Conservation (phyloP, 2,888 invertebrate genomes). For the Maniola hyperantus region DNA sequence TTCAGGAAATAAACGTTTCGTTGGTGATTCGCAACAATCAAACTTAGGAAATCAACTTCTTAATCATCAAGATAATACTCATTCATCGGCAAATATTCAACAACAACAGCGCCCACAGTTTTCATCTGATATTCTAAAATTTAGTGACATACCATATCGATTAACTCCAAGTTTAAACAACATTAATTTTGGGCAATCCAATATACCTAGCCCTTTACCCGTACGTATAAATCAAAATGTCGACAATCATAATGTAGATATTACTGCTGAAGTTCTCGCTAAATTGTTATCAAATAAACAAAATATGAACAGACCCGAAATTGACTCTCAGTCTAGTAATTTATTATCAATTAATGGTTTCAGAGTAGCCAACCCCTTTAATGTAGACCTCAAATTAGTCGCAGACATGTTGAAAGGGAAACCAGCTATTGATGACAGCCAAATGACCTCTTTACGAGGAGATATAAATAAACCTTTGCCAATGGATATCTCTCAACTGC, state of each 20-base stretch:
- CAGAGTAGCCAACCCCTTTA: constrained; percentile 79
- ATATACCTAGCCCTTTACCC: constrained; percentile 64
- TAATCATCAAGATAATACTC: constrained; percentile 57
- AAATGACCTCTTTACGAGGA: constrained; percentile 60
- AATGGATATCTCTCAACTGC: constrained; percentile 66
- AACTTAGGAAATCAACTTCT: constrained; percentile 53
- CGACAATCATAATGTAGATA: constrained; percentile 71
- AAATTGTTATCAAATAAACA: constrained; percentile 67
- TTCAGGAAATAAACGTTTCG: constrained; percentile 51
- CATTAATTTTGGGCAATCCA: constrained; percentile 61
- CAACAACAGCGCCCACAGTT: constrained; percentile 56
- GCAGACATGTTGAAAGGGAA: constrained; percentile 77
- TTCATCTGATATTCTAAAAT: constrained; percentile 62
- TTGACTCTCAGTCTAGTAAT: constrained; percentile 56
- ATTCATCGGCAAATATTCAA: constrained; percentile 55
- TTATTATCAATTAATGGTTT: constrained; percentile 73
- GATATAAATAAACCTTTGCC: constrained; percentile 61
- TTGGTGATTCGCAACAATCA: constrained; percentile 52
- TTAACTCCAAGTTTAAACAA: constrained; percentile 62
- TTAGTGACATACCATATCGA: constrained; percentile 71
- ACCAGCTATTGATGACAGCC: constrained; percentile 61
- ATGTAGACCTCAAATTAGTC: constrained; percentile 74
- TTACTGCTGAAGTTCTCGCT: constrained; percentile 61
- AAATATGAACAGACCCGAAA: constrained; percentile 60
- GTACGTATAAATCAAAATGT: constrained; percentile 73